Conservation (phyloP, 2,113 vertebrate species). For the Chloroceryle aenea region DNA sequence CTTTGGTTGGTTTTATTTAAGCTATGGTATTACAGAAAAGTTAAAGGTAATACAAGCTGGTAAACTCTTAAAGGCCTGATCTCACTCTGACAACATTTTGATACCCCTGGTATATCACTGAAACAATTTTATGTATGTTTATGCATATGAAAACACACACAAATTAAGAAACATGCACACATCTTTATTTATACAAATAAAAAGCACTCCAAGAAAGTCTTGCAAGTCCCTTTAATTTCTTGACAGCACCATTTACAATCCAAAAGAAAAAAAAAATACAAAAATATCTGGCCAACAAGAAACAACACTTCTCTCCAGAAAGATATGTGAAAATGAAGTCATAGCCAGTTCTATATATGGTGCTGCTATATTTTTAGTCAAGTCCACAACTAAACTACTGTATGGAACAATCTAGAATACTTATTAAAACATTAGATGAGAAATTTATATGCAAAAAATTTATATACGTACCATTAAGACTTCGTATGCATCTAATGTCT, state of each 20-base stretch:
- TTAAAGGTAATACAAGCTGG: neutral
- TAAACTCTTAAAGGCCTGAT: neutral
- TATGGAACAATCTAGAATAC: neutral
- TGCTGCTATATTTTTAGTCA: neutral
- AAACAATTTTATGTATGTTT: neutral
- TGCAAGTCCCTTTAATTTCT: neutral
- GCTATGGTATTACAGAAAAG: neutral
- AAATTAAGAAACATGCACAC: neutral
- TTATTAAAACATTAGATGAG: neutral
- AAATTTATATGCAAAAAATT: neutral
- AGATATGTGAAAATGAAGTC: no score
- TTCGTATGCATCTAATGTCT: conserved; percentile 89
- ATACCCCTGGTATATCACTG: neutral
- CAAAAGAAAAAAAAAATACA: neutral
- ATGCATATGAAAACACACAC: neutral
- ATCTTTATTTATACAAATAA: neutral
- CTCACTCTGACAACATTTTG: neutral
- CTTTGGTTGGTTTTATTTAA: neutral
- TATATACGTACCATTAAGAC: conserved; percentile 87
- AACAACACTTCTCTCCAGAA: neutral
- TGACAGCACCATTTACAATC: neutral
- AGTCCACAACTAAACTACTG: neutral
- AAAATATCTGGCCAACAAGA: neutral
- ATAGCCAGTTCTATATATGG: neutral
- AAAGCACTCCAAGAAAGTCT: neutral